A percentile compares a stretch with the other conserved stretches of the same genome.
phyloP scores from a whole-genome alignment of 2,113 vertebrate species.

The Antigone vipio region DNA sequence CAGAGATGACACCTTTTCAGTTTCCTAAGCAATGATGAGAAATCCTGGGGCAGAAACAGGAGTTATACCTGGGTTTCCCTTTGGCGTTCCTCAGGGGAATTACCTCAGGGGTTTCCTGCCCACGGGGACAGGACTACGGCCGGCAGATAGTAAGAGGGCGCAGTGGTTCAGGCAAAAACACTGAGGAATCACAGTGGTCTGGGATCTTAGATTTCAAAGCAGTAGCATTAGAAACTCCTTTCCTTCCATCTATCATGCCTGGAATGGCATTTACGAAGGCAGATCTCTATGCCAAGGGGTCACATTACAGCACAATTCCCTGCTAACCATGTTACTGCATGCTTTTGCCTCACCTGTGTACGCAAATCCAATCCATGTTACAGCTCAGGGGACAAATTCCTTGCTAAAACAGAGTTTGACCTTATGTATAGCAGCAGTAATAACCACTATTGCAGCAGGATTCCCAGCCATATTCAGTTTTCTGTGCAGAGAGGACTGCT shows the following conservation, averaged over 20 bases:
- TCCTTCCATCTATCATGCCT: neutral
- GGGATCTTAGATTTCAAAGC: neutral
- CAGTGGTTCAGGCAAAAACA: neutral
- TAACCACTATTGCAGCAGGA: neutral
- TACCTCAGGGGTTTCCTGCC: neutral
- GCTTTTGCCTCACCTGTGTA: constrained; percentile 25
- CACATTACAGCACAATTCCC: neutral
- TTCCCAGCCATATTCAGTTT: neutral
- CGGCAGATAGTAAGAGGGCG: fast-evolving
- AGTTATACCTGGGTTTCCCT: neutral
- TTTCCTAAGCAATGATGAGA: neutral
- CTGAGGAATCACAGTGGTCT: neutral
- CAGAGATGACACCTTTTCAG: neutral
- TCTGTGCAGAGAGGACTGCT: neutral
- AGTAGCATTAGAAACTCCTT: neutral
- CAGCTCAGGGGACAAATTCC: constrained; percentile 30
- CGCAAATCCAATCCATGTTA: neutral
- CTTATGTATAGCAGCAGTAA: neutral
- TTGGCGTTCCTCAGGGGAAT: neutral
- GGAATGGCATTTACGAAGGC: neutral
- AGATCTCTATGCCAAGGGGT: neutral
- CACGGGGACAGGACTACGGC: neutral
- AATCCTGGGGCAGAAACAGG: neutral
- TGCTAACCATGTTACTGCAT: constrained; percentile 20
- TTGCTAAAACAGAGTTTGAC: constrained; percentile 3